These are phyloP conservation scores for Parelbella ahira DNA, from an alignment of 2,888 invertebrate species.

Conservation along the genomic window DNA sequence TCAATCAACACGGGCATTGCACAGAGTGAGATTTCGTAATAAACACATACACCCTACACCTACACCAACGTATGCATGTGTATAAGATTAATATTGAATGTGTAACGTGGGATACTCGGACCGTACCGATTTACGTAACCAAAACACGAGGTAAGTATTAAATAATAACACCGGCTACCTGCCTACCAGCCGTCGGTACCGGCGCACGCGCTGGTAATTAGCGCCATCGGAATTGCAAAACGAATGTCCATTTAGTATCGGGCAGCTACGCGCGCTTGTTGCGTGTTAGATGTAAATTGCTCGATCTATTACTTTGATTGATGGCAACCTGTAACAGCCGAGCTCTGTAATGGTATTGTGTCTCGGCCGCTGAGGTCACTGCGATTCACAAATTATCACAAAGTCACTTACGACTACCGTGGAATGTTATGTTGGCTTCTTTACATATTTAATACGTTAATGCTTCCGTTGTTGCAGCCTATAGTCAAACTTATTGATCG, in stretches of 20 bases:
- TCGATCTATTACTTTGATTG: slow-evolving; percentile 38
- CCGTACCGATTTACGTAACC: slow-evolving; percentile 40
- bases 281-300: slow-evolving; percentile 39
- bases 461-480: no score
- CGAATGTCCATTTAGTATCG: slow-evolving; percentile 35
- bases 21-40: slow-evolving; percentile 3
- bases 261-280: slow-evolving; percentile 32
- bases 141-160: slow-evolving; percentile 38
- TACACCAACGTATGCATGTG: no score
- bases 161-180: slow-evolving; percentile 25
- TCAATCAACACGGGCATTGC: background rate
- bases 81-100: slow-evolving; percentile 5
- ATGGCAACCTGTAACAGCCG: slow-evolving; percentile 32
- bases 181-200: slow-evolving; percentile 40
- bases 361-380: slow-evolving; percentile 18
- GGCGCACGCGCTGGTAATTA: slow-evolving; percentile 36
- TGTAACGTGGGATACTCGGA: slow-evolving; percentile 9
- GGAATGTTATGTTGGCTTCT: no score
- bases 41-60: no score
- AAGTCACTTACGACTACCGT: no score
- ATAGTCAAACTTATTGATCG: no score
- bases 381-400: background rate
- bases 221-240: slow-evolving; percentile 37
- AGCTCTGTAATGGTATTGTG: slow-evolving; percentile 33
- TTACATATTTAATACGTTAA: no score